Conservation (phyloP, 2,113 vertebrate species). For the Peromyscus polionotus region DNA sequence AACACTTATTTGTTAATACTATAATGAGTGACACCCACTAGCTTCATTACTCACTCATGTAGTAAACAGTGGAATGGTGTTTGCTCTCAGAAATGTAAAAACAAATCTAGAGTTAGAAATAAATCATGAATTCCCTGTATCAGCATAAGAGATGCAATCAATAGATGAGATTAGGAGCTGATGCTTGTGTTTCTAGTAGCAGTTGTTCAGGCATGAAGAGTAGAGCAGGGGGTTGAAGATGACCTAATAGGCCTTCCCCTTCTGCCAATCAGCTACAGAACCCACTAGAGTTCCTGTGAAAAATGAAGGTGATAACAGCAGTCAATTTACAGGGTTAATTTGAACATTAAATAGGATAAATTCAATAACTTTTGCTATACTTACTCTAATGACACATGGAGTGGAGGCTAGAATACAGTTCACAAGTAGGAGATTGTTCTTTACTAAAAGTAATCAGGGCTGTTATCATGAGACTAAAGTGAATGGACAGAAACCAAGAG, state of each 20-base stretch:
- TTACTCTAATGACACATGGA: neutral
- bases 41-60: neutral
- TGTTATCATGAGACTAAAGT: neutral
- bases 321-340: neutral
- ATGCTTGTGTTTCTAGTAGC: neutral
- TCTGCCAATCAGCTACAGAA: neutral
- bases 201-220: too few species aligned
- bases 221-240: neutral
- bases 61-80: neutral
- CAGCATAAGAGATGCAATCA: neutral
- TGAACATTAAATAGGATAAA: slow-evolving; percentile 31
- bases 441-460: neutral
- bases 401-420: neutral
- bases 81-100: neutral
- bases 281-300: neutral
- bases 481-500: neutral
- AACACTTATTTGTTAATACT: too few species aligned
- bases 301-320: neutral
- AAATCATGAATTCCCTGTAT: neutral
- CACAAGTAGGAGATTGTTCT: neutral
- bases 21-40: neutral
- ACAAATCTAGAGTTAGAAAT: neutral
- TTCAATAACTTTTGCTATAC: neutral
- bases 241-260: rapidly evolving
- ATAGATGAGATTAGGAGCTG: neutral